Base-by-base conservation (phyloP, 2,888 invertebrate species). In the Drosophila emarginata region DNA sequence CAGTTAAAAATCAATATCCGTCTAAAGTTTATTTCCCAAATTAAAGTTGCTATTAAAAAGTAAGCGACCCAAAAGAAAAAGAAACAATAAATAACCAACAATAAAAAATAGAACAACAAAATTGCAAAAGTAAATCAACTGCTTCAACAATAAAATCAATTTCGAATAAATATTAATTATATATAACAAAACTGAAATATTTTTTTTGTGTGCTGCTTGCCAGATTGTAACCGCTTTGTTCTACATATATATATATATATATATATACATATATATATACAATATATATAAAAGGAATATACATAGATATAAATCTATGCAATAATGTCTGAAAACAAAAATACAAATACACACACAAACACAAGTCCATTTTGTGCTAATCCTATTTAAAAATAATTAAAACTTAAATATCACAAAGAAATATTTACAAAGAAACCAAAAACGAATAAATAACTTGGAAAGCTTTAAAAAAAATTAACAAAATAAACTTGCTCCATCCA, bases 11-110 rank as follows among this genome's bases (percentile, higher is more conserved):
- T 90, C 91, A 90, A 90, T 91, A 91, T 91, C 91, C 91, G 91
- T 91, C 92, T 91, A 91, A 91, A 92, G 91, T 91, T 91, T 91
- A 91, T 90, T 89, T 89, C 91, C 89, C 39, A 72, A 79, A 60
- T 61, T 60, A 39, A 76, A 74, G 68, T 80, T 77, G 77, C 67
- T 56, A 45, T 45, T 4, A 45, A 40, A 61, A 59, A 74, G 53
- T 39, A 72, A 64, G 61, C 70, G 4, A 45, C 63, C 70, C 11
- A 45, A 18, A 45, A 45, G 28, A 53, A 57, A 65, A 51, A 52
- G 39, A 67, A 23, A 56, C 36, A 53, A 58, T 28, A 54, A 45
- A 45, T 12, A 11, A 11, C 18, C 18, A 45, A 18, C 32, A 32
- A 18, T 56, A 26, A 18, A 28, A 28, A 56, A 40, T 14, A 56